These are phyloP conservation scores for Rhipidura dahli DNA, from an alignment of 2,113 vertebrate species.

Conservation along the genomic window DNA sequence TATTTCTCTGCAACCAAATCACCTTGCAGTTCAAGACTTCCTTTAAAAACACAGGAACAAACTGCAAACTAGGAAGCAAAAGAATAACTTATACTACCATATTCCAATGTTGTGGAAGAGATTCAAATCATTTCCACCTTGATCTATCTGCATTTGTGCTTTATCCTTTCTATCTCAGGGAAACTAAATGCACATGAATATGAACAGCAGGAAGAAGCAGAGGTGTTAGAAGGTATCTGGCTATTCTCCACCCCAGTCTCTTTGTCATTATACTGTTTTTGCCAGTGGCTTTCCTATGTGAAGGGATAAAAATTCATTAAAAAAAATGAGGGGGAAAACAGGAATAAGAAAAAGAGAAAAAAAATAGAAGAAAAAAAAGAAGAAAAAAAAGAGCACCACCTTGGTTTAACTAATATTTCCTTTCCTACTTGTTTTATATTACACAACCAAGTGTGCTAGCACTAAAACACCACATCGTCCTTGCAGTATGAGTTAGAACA, in stretches of 20 bases:
- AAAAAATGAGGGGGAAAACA: not conserved
- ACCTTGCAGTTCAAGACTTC: not conserved
- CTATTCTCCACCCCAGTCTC: not conserved
- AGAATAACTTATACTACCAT: not conserved
- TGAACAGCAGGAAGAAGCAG: not conserved
- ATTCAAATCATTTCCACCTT: not conserved
- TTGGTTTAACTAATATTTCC: not conserved
- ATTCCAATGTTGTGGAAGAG: not conserved
- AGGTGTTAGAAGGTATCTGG: not conserved
- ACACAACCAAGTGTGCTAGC: constrained; percentile 26
- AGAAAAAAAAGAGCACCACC: not conserved
- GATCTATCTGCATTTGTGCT: not conserved
- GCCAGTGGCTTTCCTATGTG: not conserved
- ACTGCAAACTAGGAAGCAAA: not conserved
- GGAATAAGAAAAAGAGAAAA: not conserved
- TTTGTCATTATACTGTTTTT: not conserved
- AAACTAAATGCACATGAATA: not conserved
- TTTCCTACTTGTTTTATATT: constrained; percentile 48
- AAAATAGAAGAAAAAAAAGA: not conserved
- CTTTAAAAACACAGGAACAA: not conserved
- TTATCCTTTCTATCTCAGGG: not conserved
- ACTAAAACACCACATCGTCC: constrained; percentile 32
- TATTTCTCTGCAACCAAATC: not conserved
- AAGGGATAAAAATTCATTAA: not conserved
- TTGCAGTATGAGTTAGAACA: constrained; percentile 55